Conservation (phyloP, 2,113 vertebrate species). For the Otus sunia region DNA sequence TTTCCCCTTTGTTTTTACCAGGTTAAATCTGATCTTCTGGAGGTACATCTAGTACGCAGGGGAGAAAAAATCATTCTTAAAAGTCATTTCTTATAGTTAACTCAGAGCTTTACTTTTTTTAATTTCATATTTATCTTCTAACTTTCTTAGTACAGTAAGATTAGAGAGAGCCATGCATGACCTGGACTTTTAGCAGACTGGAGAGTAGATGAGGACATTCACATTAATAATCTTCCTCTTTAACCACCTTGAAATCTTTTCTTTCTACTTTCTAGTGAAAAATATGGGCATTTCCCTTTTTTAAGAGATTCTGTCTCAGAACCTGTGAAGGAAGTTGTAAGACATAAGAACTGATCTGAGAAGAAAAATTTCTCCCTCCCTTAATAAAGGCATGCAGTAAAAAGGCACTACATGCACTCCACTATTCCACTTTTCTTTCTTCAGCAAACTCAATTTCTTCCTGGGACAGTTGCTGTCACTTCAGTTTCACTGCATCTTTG, state of each 20-base stretch:
- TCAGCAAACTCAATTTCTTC: neutral
- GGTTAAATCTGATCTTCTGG: neutral
- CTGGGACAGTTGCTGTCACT: neutral
- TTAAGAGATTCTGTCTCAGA: neutral
- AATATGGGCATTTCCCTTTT: neutral
- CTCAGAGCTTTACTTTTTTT: neutral
- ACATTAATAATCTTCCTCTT: neutral
- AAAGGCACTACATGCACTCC: neutral
- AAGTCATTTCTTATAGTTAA: neutral
- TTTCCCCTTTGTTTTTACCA: neutral
- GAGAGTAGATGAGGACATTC: neutral
- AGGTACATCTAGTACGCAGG: neutral
- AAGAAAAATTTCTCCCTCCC: neutral
- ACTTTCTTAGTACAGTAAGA: neutral
- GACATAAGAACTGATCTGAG: neutral
- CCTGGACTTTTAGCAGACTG: neutral
- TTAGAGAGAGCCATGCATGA: neutral
- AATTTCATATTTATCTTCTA: neutral
- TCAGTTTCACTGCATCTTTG: neutral
- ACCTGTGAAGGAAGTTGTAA: neutral
- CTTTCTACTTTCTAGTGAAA: neutral
- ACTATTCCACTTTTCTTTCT: neutral
- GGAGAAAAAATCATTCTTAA: neutral
- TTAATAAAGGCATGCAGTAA: neutral
- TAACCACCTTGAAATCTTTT: neutral